A percentile compares a stretch with the other conserved stretches of the same genome.
Evolutionary conservation across 2,888 invertebrate species (phyloP).

Genomic region (Plagodis pulveraria): DNA sequence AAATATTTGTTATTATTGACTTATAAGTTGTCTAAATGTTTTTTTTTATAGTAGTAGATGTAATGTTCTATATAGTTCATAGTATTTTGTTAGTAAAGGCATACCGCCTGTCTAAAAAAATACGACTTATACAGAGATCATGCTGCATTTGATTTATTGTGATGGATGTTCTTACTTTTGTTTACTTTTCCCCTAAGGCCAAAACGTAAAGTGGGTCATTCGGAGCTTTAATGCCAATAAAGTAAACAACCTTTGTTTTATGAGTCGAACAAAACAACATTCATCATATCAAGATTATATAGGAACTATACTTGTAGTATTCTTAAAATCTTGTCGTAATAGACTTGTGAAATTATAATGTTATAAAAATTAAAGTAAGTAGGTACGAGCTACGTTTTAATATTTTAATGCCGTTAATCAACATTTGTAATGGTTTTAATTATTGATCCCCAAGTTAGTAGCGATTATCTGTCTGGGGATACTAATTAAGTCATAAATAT

Average conservation of each 20-base stretch:
- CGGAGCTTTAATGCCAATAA: conserved; percentile 19
- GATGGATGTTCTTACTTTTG: conserved; percentile 21
- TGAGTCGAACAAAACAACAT: conserved; percentile 16
- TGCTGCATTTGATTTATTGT: conserved; percentile 24
- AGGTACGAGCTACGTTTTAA: no score
- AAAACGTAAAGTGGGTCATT: conserved; percentile 23
- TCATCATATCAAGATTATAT: conserved; percentile 11
- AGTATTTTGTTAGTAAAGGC: no score
- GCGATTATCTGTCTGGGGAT: no score
- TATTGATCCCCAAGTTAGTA: no score
- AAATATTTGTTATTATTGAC: no score
- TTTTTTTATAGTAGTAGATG: no score
- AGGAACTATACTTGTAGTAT: conserved; percentile 2
- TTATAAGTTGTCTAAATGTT: no score
- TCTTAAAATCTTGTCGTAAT: neutral
- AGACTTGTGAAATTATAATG: neutral
- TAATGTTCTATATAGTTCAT: no score
- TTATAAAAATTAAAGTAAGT: neutral
- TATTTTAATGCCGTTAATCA: no score
- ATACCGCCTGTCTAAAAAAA: conserved; percentile 15
- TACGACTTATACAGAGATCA: conserved; percentile 4
- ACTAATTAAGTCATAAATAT: no score
- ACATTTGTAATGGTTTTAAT: no score
- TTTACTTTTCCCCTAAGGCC: conserved; percentile 9
- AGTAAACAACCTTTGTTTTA: conserved; percentile 22